These are phyloP conservation scores for Thysanoteuthis rhombus DNA, from an alignment of 2,888 invertebrate genomes.

Conservation along the genomic window DNA sequence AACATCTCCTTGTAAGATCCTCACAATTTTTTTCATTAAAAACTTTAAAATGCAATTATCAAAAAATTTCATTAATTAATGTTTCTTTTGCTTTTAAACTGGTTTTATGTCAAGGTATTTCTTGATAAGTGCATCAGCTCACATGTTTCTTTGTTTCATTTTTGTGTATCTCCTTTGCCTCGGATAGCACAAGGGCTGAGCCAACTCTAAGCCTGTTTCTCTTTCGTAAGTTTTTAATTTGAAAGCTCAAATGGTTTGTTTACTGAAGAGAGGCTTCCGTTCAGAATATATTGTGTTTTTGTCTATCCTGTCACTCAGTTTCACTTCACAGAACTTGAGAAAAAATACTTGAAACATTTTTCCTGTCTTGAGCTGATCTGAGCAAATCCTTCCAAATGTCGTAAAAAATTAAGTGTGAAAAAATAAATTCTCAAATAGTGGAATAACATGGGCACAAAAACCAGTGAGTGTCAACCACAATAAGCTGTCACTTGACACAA, in stretches of 20 bases:
- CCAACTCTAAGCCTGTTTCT: neutral
- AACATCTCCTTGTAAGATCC: conserved; percentile 1
- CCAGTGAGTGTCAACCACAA: neutral
- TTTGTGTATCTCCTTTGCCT: neutral
- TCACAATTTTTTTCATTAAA: neutral
- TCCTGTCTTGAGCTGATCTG: conserved; percentile 2
- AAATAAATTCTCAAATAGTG: conserved; percentile 30
- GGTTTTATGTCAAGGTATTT: neutral
- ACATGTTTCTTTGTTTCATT: neutral
- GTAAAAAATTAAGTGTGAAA: conserved; percentile 14
- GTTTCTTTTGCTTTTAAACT: neutral
- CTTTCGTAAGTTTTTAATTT: neutral
- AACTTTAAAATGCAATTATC: neutral
- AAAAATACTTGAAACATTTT: neutral
- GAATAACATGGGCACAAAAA: neutral
- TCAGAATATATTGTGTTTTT: neutral
- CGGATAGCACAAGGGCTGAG: neutral
- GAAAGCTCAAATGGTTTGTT: neutral
- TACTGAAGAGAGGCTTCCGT: neutral
- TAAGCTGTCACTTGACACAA: conserved; percentile 30
- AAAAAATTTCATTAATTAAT: neutral
- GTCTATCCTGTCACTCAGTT: neutral
- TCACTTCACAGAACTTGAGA: neutral
- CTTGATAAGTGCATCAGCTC: neutral
- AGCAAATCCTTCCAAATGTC: conserved; percentile 18